These are phyloP conservation scores for Cynodonichthys magdalenae DNA, from an alignment of 2,797 vertebrate species.

Conservation along the genomic window DNA sequence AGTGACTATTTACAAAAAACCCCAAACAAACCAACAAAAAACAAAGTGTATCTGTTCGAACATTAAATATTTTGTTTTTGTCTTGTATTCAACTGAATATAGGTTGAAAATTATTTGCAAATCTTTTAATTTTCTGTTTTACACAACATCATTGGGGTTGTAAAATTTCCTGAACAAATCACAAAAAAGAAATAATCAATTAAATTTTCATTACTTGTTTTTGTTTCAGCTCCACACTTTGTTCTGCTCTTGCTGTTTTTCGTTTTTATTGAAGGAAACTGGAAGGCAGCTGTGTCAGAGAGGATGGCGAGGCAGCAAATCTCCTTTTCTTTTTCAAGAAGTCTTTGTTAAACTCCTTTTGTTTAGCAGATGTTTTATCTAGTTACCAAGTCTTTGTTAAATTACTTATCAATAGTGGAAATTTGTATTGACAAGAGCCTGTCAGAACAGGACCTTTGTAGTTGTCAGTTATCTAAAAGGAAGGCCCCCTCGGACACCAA, in stretches of 20 bases:
- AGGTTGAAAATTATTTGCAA: no score
- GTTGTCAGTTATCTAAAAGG: conserved; percentile 82
- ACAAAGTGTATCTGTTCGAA: no score
- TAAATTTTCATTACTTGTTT: background rate
- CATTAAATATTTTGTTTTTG: no score
- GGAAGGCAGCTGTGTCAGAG: conserved; percentile 26
- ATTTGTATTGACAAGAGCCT: conserved; percentile 85
- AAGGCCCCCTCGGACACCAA: conserved; percentile 65
- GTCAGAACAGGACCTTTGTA: conserved; percentile 83
- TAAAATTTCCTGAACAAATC: background rate
- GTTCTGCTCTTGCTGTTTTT: background rate
- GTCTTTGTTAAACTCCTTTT: conserved; percentile 73
- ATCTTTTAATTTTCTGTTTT: no score
- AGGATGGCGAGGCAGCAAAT: conserved; percentile 27
- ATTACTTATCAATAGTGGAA: conserved; percentile 86
- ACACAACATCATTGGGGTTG: no score
- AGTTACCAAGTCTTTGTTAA: conserved; percentile 70
- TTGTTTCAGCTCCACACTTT: rapidly evolving
- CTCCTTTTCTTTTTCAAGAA: conserved; percentile 43
- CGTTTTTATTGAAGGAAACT: conserved; percentile 10
- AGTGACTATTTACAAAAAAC: no score
- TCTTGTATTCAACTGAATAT: no score
- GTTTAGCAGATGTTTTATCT: conserved; percentile 84
- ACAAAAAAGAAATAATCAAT: background rate
- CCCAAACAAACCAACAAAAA: no score